These are phyloP conservation scores for Tympanoctomys barrerae DNA, from an alignment of 2,797 vertebrate genomes.

Conservation along the genomic window DNA sequence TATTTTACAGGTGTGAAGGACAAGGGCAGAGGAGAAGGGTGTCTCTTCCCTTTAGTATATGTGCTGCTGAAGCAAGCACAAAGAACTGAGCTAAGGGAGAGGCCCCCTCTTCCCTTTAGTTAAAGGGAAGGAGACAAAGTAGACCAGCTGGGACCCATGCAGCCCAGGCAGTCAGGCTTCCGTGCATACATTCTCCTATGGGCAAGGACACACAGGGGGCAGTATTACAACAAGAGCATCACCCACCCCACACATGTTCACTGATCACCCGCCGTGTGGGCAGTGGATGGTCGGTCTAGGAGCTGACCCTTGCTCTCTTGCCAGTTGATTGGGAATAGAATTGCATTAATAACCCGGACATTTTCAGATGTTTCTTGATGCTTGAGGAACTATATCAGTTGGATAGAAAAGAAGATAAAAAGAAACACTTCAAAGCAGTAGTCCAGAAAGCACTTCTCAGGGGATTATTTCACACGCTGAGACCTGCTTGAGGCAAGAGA, in stretches of 20 bases:
- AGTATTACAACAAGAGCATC: not conserved
- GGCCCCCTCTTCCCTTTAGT: not conserved
- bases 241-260: not conserved
- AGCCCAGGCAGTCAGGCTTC: not conserved
- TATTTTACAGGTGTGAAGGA: not conserved
- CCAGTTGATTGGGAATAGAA: not conserved
- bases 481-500: too few species aligned
- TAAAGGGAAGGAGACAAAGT: not conserved
- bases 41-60: not conserved
- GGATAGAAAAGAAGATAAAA: not conserved
- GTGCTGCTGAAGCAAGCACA: too few species aligned
- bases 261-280: not conserved
- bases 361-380: not conserved
- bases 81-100: too few species aligned
- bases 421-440: not conserved
- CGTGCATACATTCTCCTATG: too few species aligned
- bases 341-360: not conserved
- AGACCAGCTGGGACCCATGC: not conserved
- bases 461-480: not conserved
- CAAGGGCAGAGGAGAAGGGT: not conserved
- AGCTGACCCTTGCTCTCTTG: not conserved
- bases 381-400: not conserved
- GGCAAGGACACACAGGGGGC: not conserved
- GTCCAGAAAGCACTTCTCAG: not conserved
- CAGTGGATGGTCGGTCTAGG: not conserved